Evolutionary conservation across 2,113 vertebrate species (phyloP), one percentile per base, ranked within the genome.

Genomic region (Urocitellus parryii): DNA sequence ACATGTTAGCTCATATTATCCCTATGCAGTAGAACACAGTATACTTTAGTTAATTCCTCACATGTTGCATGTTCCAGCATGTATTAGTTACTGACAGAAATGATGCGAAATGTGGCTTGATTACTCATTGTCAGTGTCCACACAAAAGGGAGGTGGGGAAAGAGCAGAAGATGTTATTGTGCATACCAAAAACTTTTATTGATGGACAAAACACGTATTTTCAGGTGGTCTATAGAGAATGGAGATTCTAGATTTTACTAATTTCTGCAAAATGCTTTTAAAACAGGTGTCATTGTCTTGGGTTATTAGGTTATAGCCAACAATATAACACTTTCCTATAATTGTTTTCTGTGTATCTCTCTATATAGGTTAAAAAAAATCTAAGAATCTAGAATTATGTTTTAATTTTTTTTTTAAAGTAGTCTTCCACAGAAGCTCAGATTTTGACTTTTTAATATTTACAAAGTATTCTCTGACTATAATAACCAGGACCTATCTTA

Each of bases 391-490:
- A 70, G 14, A 94, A 79, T 86, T 11, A 82, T 61, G 29, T 86
- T 61, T 95, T 73, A 87, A 91, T 72, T 65, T 61, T 78, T 72
- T 65, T 61, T 45, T 87, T 25, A 37, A 91, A 94, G 76, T n/a
- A n/a, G n/a, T 84, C 12, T 45, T 83, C 65, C 29, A 92, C 0
- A 58, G 27, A 9, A 90, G 58, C 34, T 84, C 51, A 97, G 48
- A 51, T 56, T 7, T 74, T 86, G 12, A 58, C 20, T 74, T 91
- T 48, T 42, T 45, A 82, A 89, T 9, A 80, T 63, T 87, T 25
- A 48, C 1, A 68, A 77, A 72, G 48, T 78, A 82, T 63, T 92
- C 37, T 93, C 20, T 74, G 39, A 79, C 86, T 70, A 29, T 8
- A 37, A 18, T 82, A 25, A 78, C 4, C 32, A 91, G 48, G 81